Evolutionary conservation across 2,113 vertebrate species (phyloP), one percentile per base, ranked within the genome.

Genomic region (Epinephelus lanceolatus): DNA sequence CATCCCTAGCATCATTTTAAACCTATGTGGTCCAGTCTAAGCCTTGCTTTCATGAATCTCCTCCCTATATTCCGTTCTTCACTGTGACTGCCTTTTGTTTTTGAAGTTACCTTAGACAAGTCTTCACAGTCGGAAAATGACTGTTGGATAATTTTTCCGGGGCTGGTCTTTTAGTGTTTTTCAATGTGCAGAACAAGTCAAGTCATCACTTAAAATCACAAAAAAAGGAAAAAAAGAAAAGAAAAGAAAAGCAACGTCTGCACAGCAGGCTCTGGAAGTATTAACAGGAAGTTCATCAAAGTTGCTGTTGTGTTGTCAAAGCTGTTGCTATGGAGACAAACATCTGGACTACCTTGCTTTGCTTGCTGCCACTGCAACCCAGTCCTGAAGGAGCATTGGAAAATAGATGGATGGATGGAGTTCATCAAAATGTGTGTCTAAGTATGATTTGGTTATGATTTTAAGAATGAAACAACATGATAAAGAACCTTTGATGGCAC

Each of bases 381-480:
- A 9, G 23, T 12, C 5, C 23, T n/a, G 25, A 14, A 53, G 12
- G 23, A 57, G n/a, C 6, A 6, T 9, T 1, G 23, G 18, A 51
- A 33, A 57, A 52, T 6, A 12, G 15, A 18, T 27, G 40, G 17
- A 12, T 17, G 53, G 53, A 49, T 25, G 11, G 17, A 61, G 56
- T 33, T 73, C 51, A 57, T 73, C 15, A 51, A 19, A 57, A 25
- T 59, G 70, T 4, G 27, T 18, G 33, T 70, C 55, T 27, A 74
- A 74, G 63, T 42, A 21, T 10, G 21, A 74, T 62, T 15, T 60
- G 27, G 3, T 65, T 57, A 4, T 45, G 42, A 45, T 52, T 30
- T 56, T 17, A 13, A 66, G 23, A 15, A 33, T 55, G 19, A 60
- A 74, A 81, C n/a, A 30, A 61, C 37, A 51, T 14, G 67, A 76